phyloP scores from a whole-genome alignment of 1,140 invertebrate genomes.

The Oryzaephilus surinamensis region DNA sequence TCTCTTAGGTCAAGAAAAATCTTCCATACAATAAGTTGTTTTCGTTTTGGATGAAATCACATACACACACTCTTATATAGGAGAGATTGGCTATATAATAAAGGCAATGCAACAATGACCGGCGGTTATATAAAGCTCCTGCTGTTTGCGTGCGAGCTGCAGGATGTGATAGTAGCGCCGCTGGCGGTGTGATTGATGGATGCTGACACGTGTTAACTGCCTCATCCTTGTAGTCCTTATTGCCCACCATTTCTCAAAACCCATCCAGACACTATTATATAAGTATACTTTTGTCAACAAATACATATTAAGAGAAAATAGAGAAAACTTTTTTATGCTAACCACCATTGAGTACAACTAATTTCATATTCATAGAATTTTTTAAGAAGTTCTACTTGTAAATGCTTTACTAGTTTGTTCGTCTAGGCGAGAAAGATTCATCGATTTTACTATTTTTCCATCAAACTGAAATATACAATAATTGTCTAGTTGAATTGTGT shows the following conservation, averaged over 20 bases:
- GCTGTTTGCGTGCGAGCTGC: constrained; percentile 9
- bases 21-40: too few relatives aligned
- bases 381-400: too few relatives aligned
- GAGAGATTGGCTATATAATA: constrained; percentile 6
- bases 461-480: too few relatives aligned
- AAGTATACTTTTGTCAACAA: neutral
- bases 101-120: constrained; percentile 7
- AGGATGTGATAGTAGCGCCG: constrained; percentile 5
- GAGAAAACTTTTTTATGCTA: neutral
- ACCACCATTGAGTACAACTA: neutral
- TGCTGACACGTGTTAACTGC: constrained; percentile 16
- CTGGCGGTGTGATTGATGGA: constrained; percentile 14
- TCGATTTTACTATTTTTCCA: too few relatives aligned
- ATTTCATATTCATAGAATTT: neutral
- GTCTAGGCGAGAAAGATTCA: too few relatives aligned
- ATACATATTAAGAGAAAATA: neutral
- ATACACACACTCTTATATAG: too few relatives aligned
- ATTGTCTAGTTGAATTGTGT: too few relatives aligned
- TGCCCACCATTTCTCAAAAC: constrained; percentile 16
- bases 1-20: too few relatives aligned
- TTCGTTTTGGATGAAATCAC: constrained; percentile 8
- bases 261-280: too few relatives aligned
- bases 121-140: constrained; percentile 5
- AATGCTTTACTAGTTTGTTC: too few relatives aligned
- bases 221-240: constrained; percentile 16